A percentile compares a stretch with the other conserved stretches of the same genome.
Evolutionary conservation across 2,113 vertebrate genomes (phyloP).

Genomic region (Procapra przewalskii): DNA sequence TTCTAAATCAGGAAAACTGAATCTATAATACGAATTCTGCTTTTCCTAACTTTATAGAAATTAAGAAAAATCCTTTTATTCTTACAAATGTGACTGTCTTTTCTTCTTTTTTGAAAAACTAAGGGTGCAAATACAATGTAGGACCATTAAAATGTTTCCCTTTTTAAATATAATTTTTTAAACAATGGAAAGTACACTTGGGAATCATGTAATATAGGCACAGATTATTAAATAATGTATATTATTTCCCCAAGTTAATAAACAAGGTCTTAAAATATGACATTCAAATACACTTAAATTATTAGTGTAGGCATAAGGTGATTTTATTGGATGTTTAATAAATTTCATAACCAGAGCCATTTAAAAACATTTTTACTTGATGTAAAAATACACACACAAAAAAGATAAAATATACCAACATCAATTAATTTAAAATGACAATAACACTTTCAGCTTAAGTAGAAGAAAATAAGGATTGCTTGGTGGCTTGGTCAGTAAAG

Average conservation of each 20-base stretch:
- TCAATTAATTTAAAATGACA: slow-evolving; percentile 1
- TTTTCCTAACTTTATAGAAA: background rate
- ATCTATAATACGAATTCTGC: background rate
- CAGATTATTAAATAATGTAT: background rate
- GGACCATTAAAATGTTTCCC: background rate
- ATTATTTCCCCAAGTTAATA: background rate
- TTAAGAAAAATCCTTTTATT: background rate
- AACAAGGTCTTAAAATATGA: background rate
- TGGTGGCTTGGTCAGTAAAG: background rate
- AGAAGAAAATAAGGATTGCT: background rate
- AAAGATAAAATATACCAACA: background rate
- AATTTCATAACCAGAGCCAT: background rate
- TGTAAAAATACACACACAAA: background rate
- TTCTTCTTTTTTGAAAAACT: background rate
- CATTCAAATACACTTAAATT: background rate
- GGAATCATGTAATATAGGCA: background rate
- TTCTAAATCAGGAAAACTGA: background rate
- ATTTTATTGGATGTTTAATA: background rate
- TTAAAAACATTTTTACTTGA: slow-evolving; percentile 13
- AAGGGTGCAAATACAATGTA: background rate
- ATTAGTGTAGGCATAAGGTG: background rate
- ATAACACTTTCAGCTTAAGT: background rate
- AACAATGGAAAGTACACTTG: background rate
- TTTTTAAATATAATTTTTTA: slow-evolving; percentile 14
- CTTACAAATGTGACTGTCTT: background rate